phyloP scores from a whole-genome alignment of 2,797 vertebrate genomes.

The Nannoperca australis region DNA sequence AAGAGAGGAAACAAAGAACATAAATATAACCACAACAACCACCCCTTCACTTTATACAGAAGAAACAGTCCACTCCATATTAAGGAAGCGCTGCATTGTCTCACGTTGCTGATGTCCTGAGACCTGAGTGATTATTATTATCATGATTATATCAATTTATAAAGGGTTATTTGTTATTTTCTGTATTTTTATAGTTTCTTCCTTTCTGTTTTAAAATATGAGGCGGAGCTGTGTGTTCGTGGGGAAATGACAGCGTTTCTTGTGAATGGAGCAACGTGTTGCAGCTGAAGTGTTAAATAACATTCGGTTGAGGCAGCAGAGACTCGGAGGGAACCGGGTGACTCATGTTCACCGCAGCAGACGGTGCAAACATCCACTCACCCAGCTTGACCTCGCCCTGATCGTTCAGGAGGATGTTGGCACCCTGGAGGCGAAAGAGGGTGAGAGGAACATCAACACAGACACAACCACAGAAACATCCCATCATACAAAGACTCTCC shows the following conservation, averaged over 20 bases:
- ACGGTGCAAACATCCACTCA: conserved; percentile 67
- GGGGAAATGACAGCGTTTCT: background rate
- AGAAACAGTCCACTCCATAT: too few relatives aligned
- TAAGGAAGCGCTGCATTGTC: too few relatives aligned
- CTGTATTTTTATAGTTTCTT: background rate
- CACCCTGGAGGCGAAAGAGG: conserved; percentile 84
- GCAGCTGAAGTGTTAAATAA: background rate
- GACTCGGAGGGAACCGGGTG: too few relatives aligned
- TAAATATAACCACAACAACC: background rate
- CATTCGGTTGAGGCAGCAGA: background rate
- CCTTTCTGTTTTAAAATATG: background rate
- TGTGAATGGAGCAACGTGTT: background rate
- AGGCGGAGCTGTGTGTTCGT: background rate
- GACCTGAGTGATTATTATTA: too few relatives aligned
- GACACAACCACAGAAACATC: conserved; percentile 2
- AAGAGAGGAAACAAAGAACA: conserved; percentile 2
- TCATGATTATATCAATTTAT: too few relatives aligned
- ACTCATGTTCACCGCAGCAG: conserved; percentile 50
- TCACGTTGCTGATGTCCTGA: too few relatives aligned
- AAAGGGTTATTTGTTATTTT: too few relatives aligned
- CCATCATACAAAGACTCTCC: background rate
- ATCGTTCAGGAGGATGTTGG: conserved; percentile 94
- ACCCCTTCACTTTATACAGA: too few relatives aligned
- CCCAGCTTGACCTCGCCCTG: conserved; percentile 91
- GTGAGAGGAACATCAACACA: conserved; percentile 22